A percentile compares a stretch with the other conserved stretches of the same genome.
Conservation (phyloP, 2,797 vertebrate species). For the Phaenicophaeus curvirostris region DNA sequence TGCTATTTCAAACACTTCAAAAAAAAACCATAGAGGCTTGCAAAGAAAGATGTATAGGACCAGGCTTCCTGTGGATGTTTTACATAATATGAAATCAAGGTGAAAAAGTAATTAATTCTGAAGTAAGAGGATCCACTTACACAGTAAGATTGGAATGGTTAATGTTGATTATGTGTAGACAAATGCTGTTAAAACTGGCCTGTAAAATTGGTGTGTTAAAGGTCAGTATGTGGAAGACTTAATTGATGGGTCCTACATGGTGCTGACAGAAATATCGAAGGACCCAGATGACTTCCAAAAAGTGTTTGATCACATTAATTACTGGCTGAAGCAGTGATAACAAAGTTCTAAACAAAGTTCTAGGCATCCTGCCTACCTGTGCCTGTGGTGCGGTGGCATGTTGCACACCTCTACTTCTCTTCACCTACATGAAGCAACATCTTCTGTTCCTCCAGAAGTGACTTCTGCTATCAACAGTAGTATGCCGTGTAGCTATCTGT, state of each 20-base stretch:
- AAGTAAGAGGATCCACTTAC: not conserved
- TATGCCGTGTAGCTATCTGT: accelerated
- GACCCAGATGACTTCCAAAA: not conserved
- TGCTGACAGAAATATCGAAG: not conserved
- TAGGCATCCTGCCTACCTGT: not conserved
- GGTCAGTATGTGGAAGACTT: not conserved
- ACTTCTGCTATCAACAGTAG: not conserved
- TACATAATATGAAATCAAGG: not conserved
- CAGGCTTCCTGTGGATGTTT: not conserved
- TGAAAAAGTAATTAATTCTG: not conserved
- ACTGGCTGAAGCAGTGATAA: not conserved
- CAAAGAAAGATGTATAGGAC: not conserved
- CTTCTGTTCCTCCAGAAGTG: not conserved
- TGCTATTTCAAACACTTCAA: not conserved
- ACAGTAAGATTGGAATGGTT: not conserved
- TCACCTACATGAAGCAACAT: accelerated
- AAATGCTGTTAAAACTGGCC: not conserved
- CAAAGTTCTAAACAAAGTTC: too few relatives aligned
- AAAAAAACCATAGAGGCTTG: not conserved
- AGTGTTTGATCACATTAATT: not conserved
- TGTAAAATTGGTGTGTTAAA: not conserved
- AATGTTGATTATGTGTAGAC: not conserved
- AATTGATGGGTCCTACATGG: not conserved
- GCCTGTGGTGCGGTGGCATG: not conserved
- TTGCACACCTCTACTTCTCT: not conserved